Base-by-base conservation (phyloP, 2,797 vertebrate species). In the Coregonus suidteri region DNA sequence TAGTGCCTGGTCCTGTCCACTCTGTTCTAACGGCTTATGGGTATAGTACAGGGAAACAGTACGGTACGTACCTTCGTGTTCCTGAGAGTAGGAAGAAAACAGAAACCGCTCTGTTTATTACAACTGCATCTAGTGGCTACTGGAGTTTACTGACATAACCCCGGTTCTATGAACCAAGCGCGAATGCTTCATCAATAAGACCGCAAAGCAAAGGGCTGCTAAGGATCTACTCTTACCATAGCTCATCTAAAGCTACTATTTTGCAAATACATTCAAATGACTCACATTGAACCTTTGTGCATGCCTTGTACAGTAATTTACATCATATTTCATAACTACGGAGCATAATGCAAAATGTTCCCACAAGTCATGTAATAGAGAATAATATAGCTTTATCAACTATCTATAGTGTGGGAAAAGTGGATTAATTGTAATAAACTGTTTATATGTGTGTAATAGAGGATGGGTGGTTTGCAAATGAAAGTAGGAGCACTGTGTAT, bases 221-320 rank as follows among this genome's bases (percentile, higher is more conserved):
- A 69, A 47, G 51, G 34, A 53, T 52, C 25, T 30, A 35, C 71
- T 35, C 52, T 34, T 30, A 73, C 14, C 71, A 73, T 56, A 72
- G 56, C 6, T 20, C n/a, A 59, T 20, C 6, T 69, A 79, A 90
- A 87, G 86, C 87, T 87, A 90, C 87, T 89, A 85, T 78, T 86
- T 56, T 34, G 54, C 74, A 77, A 59, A 81, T 20, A 35, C 41
- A 64, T 41, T 76, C 16, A 6, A 59, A 77, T 64, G 13, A 37
- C 76, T 53, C 75, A 37, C 4, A 62, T 5, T 72, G 16, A 75
- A 64, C 59, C 41, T 51, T 69, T 74, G 56, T 14, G 65, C 76
- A 68, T 71, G 31, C 71, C 41, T 78, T 56, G 72, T 51, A 76
- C 14, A 54, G 25, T 37, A 14, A 71, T 65, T 77, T 1, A 68